Evolutionary conservation across 2,797 vertebrate genomes (phyloP).

Genomic region (Notolabrus celidotus): DNA sequence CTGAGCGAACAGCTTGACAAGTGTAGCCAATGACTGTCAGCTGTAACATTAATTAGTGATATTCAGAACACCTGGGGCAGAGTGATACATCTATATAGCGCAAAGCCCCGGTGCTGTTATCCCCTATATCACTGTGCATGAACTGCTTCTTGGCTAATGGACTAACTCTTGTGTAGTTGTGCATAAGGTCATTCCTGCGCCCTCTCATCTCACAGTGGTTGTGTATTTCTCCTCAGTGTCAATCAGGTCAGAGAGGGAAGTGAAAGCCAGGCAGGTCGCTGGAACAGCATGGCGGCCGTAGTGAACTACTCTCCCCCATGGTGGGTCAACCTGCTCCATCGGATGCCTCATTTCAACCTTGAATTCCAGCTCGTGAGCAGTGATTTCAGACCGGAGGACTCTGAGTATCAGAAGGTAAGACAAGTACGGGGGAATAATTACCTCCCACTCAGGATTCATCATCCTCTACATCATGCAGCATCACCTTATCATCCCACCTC

Average conservation of each 20-base stretch:
- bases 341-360: conserved; percentile 92
- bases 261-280: conserved; percentile 32
- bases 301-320: conserved; percentile 94
- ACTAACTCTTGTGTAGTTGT: background rate
- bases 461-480: conserved; percentile 37
- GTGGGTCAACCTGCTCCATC: conserved; percentile 95
- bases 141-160: too few species aligned
- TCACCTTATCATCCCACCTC: conserved; percentile 44
- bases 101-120: too few species aligned
- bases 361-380: conserved; percentile 90
- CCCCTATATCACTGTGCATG: too few species aligned
- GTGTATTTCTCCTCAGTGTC: conserved; percentile 46
- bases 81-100: too few species aligned
- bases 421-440: conserved; percentile 35
- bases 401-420: conserved; percentile 93
- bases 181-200: background rate
- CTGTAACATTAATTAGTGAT: too few species aligned
- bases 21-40: too few species aligned
- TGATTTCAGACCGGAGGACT: conserved; percentile 91
- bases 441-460: conserved; percentile 55
- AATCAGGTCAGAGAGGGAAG: conserved; percentile 42
- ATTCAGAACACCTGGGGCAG: too few species aligned
- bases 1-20: background rate
- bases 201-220: background rate
- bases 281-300: conserved; percentile 88